Conservation (phyloP, 2,113 vertebrate species). For the Hippocampus abdominalis region DNA sequence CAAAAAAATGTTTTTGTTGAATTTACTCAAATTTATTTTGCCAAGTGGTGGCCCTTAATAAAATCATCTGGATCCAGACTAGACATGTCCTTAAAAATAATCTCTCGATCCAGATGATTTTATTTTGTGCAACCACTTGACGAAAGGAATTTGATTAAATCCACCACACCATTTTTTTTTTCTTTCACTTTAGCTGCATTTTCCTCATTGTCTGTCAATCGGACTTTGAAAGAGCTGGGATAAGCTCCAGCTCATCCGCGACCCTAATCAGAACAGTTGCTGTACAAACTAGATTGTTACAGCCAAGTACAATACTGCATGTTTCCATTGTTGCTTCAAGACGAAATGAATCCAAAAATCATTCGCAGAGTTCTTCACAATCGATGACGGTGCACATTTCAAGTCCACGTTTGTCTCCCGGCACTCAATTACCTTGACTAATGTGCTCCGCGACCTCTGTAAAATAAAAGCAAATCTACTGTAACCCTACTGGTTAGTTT, state of each 20-base stretch:
- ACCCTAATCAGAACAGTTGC: background rate
- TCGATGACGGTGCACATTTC: background rate
- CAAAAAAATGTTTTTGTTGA: too few species aligned
- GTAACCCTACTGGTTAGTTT: background rate
- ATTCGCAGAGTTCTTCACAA: background rate
- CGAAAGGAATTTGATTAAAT: too few species aligned
- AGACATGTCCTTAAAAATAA: too few species aligned
- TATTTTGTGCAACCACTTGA: too few species aligned
- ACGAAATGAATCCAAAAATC: background rate
- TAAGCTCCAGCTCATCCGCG: background rate
- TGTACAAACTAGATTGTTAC: background rate
- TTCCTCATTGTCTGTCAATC: background rate
- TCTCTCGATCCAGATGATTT: too few species aligned
- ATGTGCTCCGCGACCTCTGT: background rate
- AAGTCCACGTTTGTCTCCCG: background rate
- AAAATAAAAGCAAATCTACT: background rate
- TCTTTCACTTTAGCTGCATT: background rate
- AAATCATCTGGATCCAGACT: too few species aligned
- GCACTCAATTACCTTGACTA: slow-evolving; percentile 2
- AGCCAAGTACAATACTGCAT: background rate
- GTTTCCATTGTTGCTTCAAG: background rate
- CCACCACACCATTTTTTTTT: too few species aligned
- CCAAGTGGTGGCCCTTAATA: too few species aligned
- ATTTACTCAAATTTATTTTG: too few species aligned
- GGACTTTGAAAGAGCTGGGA: background rate